Percentiles rank a stretch among this genome's conserved stretches.
Evolutionary conservation across 2,797 vertebrate species (phyloP).

Genomic region (Microhierax caerulescens): DNA sequence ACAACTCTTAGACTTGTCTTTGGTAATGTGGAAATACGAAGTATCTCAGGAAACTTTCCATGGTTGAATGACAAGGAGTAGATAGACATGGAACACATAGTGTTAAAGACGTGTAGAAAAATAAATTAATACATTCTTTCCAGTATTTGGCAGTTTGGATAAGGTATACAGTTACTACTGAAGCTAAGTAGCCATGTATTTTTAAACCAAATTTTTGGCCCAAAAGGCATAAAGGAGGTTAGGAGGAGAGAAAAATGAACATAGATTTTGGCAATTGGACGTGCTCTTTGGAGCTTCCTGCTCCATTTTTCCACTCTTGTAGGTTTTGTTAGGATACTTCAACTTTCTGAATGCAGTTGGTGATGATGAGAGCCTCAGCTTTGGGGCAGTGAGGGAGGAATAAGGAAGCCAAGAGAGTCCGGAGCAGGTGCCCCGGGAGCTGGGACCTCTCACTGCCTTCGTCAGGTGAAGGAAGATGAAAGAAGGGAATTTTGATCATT

Average conservation of each 20-base stretch:
- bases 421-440: neutral
- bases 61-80: neutral
- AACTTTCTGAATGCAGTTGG: neutral
- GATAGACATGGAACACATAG: neutral
- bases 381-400: neutral
- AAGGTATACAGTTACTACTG: neutral
- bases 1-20: neutral
- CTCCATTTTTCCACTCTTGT: neutral
- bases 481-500: neutral
- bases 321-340: neutral
- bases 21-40: neutral
- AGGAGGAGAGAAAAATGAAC: neutral
- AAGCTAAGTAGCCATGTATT: neutral
- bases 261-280: neutral
- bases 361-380: neutral
- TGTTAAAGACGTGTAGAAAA: neutral
- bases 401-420: neutral
- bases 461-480: neutral
- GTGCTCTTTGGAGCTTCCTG: neutral
- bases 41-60: neutral
- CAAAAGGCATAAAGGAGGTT: neutral
- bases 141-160: neutral
- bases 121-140: neutral
- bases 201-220: neutral
- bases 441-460: neutral